Base-by-base conservation (phyloP, 2,888 invertebrate genomes). In the Dryobotodes eremita region DNA sequence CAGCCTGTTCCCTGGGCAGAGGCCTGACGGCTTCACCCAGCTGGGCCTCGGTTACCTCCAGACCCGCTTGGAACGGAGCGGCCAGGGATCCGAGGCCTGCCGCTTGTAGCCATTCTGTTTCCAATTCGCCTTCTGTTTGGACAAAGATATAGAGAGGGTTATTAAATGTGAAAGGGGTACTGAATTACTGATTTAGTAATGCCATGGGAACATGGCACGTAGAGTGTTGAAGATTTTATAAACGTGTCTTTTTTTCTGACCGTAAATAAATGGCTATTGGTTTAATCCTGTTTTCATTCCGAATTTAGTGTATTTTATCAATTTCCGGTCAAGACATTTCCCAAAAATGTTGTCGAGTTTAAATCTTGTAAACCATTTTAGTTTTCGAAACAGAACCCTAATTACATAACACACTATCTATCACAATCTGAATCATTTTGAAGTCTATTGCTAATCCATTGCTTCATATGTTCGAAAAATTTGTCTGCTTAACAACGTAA, bases 31-130 rank as follows among this genome's bases (percentile, higher is more conserved):
- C 97, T 87, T 97, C 96, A 92, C 97, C 97, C 93, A 98, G 97
- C 93, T 98, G 97, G 82, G 97, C 97, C 92, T 98, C 98, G 65
- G 97, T 95, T 83, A 98, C 98, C 92, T 98, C 98, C 90, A 97
- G 97, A 46, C 98, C 98, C 57, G 97, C 97, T 92, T 97, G 97
- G 97, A 98, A 98, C 26, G 98, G 97, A 86, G 97, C 98, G 71
- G 98, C 97, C 86, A 98, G 96, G 87, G 98, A 97, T 0, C 97
- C 97, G 89, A 98, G 97, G 1, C 98, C 98, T 0, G 98, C 98
- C 53, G 98, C 97, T 81, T 97, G 97, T 71, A 98, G 96, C 98
- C 98, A 98, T 94, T 98, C 98, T 17, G 98, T 97, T 90, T 98
- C 98, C 91, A 98, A 97, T 94, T 98, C 98, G 85, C 98, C 98